Base-by-base conservation (phyloP, 2,113 vertebrate genomes). In the Eira barbara region DNA sequence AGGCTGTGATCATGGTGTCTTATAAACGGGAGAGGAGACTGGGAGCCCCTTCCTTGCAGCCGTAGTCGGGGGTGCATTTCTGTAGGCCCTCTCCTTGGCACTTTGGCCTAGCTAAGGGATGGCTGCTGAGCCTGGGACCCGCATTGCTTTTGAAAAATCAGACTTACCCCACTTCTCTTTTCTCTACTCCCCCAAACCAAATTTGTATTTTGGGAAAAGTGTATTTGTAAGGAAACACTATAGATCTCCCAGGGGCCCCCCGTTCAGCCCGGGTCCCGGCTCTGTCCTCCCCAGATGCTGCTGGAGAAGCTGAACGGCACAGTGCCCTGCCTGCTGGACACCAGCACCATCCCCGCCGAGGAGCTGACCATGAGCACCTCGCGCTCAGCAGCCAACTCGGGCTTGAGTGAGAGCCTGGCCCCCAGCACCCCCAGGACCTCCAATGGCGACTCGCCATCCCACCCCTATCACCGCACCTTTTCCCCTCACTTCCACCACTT, bases 281-380 rank as follows among this genome's bases (percentile, higher is more conserved):
- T 91, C 86, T 90, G n/a, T 86, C 67, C 74, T 57, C 65, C 67
- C 17, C 97, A 99, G 99, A 99, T 99, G 99, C 99, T 99, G 67
- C 98, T 99, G 97, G 99, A 99, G 96, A 99, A 99, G 97, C 98
- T 99, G 87, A 99, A 99, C 0, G 99, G 99, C 42, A 99, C 99
- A 0, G 99, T 99, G 65, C 99, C 99, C 11, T 99, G 99, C 97
- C 98, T 99, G 92, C 96, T 99, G 52, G 99, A 99, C 98, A 99
- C 99, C 92, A 99, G 99, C 98, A 99, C 99, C 0, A 99, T 99
- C 83, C 99, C 99, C 0, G 99, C 99, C 0, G 99, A 99, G 55
- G 99, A 99, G 97, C 99, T 99, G 93, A 99, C 99, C 0, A 99
- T 99, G 99, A 99, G 99, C 47, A 99, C 99, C 0, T 99, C 99